phyloP scores from a whole-genome alignment of 2,888 invertebrate genomes.

The Cryptus armator region DNA sequence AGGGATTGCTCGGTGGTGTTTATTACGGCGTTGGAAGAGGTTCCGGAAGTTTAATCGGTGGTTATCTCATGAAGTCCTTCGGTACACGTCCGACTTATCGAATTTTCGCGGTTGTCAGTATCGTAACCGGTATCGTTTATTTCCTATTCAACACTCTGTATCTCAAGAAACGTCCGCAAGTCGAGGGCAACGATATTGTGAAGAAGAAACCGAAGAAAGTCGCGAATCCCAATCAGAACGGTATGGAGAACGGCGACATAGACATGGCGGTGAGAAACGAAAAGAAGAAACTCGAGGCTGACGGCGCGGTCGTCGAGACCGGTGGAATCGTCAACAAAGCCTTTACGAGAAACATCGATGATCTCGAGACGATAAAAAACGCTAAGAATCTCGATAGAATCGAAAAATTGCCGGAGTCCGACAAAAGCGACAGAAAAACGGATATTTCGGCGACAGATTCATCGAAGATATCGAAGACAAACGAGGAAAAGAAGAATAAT shows the following conservation, averaged over 20 bases:
- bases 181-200: constrained; percentile 87
- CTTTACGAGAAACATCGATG: constrained; percentile 47
- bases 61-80: constrained; percentile 90
- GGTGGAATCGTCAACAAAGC: constrained; percentile 33
- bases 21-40: constrained; percentile 94
- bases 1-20: constrained; percentile 92
- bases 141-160: constrained; percentile 89
- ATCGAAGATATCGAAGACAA: background rate
- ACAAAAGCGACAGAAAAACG: constrained; percentile 23
- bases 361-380: constrained; percentile 77
- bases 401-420: constrained; percentile 70
- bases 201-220: constrained; percentile 86
- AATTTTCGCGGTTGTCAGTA: constrained; percentile 88
- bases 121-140: constrained; percentile 89
- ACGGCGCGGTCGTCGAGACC: constrained; percentile 12
- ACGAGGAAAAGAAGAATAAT: constrained; percentile 4
- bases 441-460: constrained; percentile 22
- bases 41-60: constrained; percentile 91
- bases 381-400: constrained; percentile 78
- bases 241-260: constrained; percentile 65
- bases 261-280: constrained; percentile 70
- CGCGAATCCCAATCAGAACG: constrained; percentile 53
- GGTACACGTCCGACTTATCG: constrained; percentile 91
- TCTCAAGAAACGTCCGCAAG: constrained; percentile 86
- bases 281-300: constrained; percentile 57